Evolutionary conservation across 2,797 vertebrate species (phyloP).

Genomic region (Atherinosoma microstoma): DNA sequence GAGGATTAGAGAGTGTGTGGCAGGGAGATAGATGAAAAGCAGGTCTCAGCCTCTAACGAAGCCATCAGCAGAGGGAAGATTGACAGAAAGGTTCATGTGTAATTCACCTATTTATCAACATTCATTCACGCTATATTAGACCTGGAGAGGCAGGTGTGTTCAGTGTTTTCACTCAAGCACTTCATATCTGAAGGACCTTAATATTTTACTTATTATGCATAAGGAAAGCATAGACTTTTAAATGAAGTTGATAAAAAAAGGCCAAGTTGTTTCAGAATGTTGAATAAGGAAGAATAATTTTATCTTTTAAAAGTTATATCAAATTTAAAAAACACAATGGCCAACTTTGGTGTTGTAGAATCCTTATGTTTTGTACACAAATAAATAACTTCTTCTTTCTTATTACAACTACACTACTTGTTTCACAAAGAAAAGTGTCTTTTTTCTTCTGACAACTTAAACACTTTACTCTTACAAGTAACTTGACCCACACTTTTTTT

Average conservation of each 20-base stretch:
- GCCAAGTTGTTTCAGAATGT: neutral
- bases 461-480: neutral
- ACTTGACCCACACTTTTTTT: neutral
- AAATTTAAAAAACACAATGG: neutral
- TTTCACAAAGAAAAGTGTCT: neutral
- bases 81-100: constrained; percentile 55
- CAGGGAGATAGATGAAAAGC: constrained; percentile 53
- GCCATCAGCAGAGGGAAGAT: constrained; percentile 48
- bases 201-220: constrained; percentile 9
- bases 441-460: neutral
- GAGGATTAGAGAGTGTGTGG: constrained; percentile 65
- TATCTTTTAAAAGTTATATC: neutral
- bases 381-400: neutral
- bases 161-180: constrained; percentile 9
- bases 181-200: constrained; percentile 18
- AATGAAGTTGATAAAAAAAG: neutral
- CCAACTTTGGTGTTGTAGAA: neutral
- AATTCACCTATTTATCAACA: constrained; percentile 56
- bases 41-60: constrained; percentile 38
- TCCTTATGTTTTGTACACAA: neutral
- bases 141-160: constrained; percentile 32
- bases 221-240: neutral
- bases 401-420: neutral
- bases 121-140: constrained; percentile 33
- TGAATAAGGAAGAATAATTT: neutral